Percentiles rank a stretch among this genome's conserved stretches.
phyloP scores from a whole-genome alignment of 2,113 vertebrate genomes.

The Eurystomus gularis region DNA sequence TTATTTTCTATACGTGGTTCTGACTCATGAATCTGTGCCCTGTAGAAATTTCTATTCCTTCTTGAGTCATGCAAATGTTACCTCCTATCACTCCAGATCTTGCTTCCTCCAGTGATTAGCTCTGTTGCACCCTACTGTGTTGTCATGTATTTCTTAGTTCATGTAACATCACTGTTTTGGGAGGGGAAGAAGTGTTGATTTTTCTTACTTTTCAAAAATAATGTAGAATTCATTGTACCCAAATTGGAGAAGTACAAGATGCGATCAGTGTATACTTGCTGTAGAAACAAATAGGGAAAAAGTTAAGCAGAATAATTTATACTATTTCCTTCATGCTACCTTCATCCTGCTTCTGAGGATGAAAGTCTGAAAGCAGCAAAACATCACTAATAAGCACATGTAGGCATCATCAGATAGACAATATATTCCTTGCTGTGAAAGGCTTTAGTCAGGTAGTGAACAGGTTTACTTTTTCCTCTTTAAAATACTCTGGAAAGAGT shows the following conservation, averaged over 20 bases:
- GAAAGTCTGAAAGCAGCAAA: background rate
- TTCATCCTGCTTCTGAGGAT: background rate
- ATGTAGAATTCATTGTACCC: background rate
- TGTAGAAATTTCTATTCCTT: background rate
- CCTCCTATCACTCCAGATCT: background rate
- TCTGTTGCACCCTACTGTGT: background rate
- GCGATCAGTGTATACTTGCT: background rate
- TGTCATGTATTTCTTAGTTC: background rate
- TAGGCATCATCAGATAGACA: background rate
- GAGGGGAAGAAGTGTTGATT: background rate
- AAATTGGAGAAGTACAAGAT: background rate
- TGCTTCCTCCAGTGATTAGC: background rate
- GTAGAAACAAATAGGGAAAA: background rate
- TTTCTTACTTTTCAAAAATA: background rate
- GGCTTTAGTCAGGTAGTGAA: background rate
- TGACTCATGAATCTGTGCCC: slow-evolving; percentile 32
- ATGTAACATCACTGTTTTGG: background rate
- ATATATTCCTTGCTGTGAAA: background rate
- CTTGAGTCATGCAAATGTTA: background rate
- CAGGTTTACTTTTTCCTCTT: background rate
- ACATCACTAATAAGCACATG: background rate
- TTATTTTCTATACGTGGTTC: slow-evolving; percentile 16
- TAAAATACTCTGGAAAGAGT: background rate
- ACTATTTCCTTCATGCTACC: background rate
- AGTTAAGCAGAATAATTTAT: background rate